Evolutionary conservation across 2,113 vertebrate species (phyloP).

Genomic region (Proterorhinus semilunaris): DNA sequence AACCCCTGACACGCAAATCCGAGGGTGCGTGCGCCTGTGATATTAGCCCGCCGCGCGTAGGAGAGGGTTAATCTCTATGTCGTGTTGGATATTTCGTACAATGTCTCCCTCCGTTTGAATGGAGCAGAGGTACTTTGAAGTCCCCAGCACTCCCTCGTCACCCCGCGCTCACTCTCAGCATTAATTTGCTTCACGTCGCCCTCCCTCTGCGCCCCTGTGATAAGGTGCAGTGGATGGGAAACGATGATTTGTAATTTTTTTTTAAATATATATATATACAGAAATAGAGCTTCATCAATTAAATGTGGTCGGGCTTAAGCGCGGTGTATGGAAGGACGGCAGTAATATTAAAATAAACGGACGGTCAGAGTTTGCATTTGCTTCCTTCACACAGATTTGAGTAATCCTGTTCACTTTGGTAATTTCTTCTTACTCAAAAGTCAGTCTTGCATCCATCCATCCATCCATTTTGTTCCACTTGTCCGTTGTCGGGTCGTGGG

Average conservation of each 20-base stretch:
- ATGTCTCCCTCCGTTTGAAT: conserved; percentile 71
- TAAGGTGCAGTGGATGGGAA: conserved; percentile 73
- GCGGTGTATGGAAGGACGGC: too few relatives aligned
- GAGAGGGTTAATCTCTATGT: conserved; percentile 69
- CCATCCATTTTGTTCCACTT: too few relatives aligned
- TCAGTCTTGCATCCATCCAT: too few relatives aligned
- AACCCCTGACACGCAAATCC: conserved; percentile 66
- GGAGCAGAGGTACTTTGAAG: conserved; percentile 68
- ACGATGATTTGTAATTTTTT: conserved; percentile 22
- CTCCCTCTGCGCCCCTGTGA: conserved; percentile 55
- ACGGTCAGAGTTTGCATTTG: too few relatives aligned
- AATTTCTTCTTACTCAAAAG: too few relatives aligned
- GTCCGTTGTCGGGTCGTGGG: too few relatives aligned
- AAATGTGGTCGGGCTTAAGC: too few relatives aligned
- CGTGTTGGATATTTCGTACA: conserved; percentile 66
- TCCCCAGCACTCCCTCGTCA: conserved; percentile 42
- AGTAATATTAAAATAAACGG: too few relatives aligned
- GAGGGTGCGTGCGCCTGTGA: conserved; percentile 56
- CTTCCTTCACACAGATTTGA: too few relatives aligned
- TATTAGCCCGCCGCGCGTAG: conserved; percentile 49
- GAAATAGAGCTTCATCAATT: too few relatives aligned
- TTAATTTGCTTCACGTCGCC: conserved; percentile 61
- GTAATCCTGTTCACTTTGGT: too few relatives aligned
- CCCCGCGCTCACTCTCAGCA: conserved; percentile 43
- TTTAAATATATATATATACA: too few relatives aligned